phyloP scores from a whole-genome alignment of 2,797 vertebrate genomes.

The Gallinago nigripennis region DNA sequence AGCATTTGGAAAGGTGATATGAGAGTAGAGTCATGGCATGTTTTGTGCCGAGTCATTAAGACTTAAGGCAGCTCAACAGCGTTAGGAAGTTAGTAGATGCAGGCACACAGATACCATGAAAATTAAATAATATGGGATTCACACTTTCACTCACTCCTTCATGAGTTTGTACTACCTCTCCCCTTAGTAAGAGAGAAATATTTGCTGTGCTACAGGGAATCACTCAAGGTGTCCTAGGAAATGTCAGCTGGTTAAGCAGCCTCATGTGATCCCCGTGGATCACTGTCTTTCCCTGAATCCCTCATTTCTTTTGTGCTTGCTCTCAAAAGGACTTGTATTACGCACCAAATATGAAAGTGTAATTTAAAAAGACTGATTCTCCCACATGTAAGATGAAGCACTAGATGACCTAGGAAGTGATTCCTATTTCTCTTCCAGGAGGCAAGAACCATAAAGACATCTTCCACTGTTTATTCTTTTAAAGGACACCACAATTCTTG shows the following conservation, averaged over 20 bases:
- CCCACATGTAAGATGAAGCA: background rate
- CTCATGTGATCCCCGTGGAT: background rate
- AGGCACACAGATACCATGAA: background rate
- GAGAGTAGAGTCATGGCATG: background rate
- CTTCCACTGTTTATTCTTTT: background rate
- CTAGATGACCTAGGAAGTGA: background rate
- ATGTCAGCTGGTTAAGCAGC: background rate
- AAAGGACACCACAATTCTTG: background rate
- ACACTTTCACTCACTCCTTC: background rate
- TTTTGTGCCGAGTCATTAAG: background rate
- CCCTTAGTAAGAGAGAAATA: background rate
- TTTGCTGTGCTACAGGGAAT: background rate
- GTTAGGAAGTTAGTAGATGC: background rate
- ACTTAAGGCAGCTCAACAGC: background rate
- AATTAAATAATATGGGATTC: background rate
- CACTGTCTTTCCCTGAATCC: background rate
- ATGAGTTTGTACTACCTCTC: background rate
- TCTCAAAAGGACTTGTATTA: background rate
- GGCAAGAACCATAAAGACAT: background rate
- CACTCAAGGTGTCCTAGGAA: background rate
- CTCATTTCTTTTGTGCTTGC: background rate
- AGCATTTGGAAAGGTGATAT: background rate
- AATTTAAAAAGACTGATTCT: background rate
- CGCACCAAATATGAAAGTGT: background rate
- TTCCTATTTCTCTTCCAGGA: background rate